Base-by-base conservation (phyloP, 2,888 invertebrate species). In the Ichneumoninae sp. region DNA sequence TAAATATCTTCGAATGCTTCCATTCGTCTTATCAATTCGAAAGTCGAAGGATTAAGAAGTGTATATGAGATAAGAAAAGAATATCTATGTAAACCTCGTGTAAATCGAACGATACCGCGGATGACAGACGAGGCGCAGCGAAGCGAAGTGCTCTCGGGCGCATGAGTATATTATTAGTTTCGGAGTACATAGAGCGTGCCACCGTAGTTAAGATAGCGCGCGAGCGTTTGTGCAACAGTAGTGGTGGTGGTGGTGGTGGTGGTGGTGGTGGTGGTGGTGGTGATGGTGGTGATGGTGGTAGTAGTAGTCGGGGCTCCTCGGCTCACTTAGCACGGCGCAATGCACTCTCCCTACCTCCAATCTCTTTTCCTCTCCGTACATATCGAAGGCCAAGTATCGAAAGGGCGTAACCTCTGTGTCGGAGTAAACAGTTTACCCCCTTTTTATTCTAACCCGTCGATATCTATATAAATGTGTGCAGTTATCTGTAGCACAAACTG, bases 191-290 rank as follows among this genome's bases (percentile, higher is more conserved):
- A 87, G 85, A 86, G 81, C 86, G 84, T 86, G 85, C 87, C 85
- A 83, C 82, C 60, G 85, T 57, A 85, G 86, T 85, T 87, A 85
- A 87, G 87, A 87, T 85, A 87, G 82, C 73, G 73, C 74, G 76
- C 74, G 68, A 60, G 69, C 65, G 44, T 26, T 57, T 10, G 22
- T 13, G 57, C 22, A 57, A 10, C 26, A 3, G 13, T 26, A 57
- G 57, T 26, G 13, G 10, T 13, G 10, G 4, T 10, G 54, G 54
- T 40, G 40, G 10, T 40, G 40, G 7, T 36, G 36, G 36, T 40
- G 40, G 8, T 40, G 40, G 7, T 52, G 16, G n/a, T 52, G 1
- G 6, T 54, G 22, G 54, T 57, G 3, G 22, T 26, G 22, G 22
- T 1, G 22, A 1, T 22, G 22, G 10, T 57, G 26, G 57, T 26